These are phyloP conservation scores for Phenganax marumi DNA, from an alignment of 92 coral and sea anemone species.

Conservation along the genomic window DNA sequence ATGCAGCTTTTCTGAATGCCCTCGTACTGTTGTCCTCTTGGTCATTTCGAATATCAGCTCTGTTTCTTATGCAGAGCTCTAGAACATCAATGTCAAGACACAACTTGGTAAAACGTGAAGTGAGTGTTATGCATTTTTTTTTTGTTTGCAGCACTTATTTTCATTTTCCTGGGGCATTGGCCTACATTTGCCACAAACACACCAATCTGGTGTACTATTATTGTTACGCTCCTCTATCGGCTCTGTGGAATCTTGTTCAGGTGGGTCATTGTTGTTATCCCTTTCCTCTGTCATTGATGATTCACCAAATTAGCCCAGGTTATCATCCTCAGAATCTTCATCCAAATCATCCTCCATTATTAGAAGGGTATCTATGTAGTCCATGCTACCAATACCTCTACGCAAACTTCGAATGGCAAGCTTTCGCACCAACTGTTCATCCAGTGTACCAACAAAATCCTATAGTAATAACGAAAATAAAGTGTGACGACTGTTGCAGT, in stretches of 20 bases:
- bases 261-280: not conserved
- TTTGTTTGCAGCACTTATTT: not conserved
- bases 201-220: conserved; percentile 9
- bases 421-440: not conserved
- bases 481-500: not conserved
- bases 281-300: not conserved
- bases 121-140: conserved; percentile 7
- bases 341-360: conserved; percentile 11
- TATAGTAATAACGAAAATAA: not conserved
- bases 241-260: conserved; percentile 8
- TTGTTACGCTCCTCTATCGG: not conserved
- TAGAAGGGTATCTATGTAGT: conserved; percentile 2
- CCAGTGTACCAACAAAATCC: not conserved
- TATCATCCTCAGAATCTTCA: not conserved
- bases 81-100: no score
- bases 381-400: conserved; percentile 15
- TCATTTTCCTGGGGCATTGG: conserved; percentile 9
- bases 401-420: not conserved
- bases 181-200: no score
- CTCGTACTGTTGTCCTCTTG: not conserved
- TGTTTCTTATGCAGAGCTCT: no score
- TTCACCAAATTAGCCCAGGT: conserved; percentile 8
- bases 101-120: conserved; percentile 8
- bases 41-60: no score
- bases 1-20: not conserved